Percentiles rank a stretch among this genome's conserved stretches.
Conservation (phyloP, 2,888 invertebrate genomes). For the Ochropleura plecta region DNA sequence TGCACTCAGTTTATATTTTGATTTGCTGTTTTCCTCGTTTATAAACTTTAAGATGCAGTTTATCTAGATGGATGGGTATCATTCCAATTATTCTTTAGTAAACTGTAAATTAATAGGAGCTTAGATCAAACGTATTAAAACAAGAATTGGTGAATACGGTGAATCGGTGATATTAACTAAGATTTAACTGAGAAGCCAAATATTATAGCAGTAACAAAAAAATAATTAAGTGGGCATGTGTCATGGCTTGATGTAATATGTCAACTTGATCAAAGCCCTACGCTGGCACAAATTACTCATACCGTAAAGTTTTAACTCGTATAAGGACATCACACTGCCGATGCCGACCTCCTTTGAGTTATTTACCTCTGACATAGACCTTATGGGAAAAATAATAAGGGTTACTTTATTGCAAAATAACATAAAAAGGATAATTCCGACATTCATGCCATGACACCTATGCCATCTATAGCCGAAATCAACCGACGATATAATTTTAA, state of each 20-base stretch:
- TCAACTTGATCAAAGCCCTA: conserved; percentile 19
- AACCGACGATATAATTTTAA: too few species aligned
- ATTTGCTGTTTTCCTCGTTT: conserved; percentile 41
- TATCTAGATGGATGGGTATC: conserved; percentile 37
- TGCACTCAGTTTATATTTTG: conserved; percentile 26
- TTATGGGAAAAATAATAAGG: not conserved
- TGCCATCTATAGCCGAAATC: conserved; percentile 9
- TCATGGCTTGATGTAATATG: not conserved
- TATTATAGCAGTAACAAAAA: not conserved
- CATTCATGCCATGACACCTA: conserved; percentile 28
- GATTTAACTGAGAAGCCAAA: not conserved
- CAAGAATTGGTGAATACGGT: not conserved
- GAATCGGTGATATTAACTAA: not conserved
- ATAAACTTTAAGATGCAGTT: conserved; percentile 25
- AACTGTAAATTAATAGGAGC: conserved; percentile 42
- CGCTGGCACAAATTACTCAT: not conserved
- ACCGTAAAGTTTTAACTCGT: conserved; percentile 12
- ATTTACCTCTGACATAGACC: not conserved
- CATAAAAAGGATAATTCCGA: not conserved
- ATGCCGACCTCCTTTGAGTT: not conserved
- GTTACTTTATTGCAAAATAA: not conserved
- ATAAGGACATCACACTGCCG: conserved; percentile 27
- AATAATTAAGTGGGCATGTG: not conserved
- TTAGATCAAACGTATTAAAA: conserved; percentile 16
- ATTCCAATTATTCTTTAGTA: conserved; percentile 18